Base-by-base conservation (phyloP, 2,888 invertebrate genomes). In the Lepeophtheirus nordmannii region DNA sequence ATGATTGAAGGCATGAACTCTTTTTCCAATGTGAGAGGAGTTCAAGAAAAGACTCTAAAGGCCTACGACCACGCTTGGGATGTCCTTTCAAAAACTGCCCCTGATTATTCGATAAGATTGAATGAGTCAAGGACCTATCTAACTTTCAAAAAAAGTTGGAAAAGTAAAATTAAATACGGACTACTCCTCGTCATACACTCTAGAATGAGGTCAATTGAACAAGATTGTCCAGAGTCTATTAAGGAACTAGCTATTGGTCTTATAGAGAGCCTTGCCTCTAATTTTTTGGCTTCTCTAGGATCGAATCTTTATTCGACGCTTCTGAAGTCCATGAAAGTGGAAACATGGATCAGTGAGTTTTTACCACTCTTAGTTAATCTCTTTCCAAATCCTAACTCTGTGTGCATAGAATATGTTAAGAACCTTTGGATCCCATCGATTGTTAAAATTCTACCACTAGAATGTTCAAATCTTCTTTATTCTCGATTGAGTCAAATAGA, bases 361-460 rank as follows among this genome's bases (percentile, higher is more conserved):
- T 23, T 20, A 17, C 20, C 40, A 8, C 39, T 62, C 10, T 20
- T 62, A 10, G 14, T 39, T 11, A n/a, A 14, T 39, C 7, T 62
- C 5, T 22, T 17, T 22, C 20, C 17, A 10, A 20, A 62, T 9
- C 38, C 30, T 62, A 14, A 41, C 12, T 62, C 39, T 11, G 40
- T 62, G 39, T 10, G 38, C 30, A 62, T 20, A 3, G 53, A 46
- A 30, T 38, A 62, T 40, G 17, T 41, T n/a, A 62, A 62, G 7
- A 62, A 38, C 62, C 62, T 38, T 39, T 62, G 62, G 62, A 17
- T 62, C n/a, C 14, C 20, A 10, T 20, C 62, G 10, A 62, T 40
- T n/a, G 20, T 41, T 40, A n/a, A 37, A 17, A n/a, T 20, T n/a
- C 41, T 62, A 12, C 38, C 40, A 17, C 38, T 17, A 1, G 38